Evolutionary conservation across 1,140 invertebrate species (phyloP).

Genomic region (Ceratina calcarata): DNA sequence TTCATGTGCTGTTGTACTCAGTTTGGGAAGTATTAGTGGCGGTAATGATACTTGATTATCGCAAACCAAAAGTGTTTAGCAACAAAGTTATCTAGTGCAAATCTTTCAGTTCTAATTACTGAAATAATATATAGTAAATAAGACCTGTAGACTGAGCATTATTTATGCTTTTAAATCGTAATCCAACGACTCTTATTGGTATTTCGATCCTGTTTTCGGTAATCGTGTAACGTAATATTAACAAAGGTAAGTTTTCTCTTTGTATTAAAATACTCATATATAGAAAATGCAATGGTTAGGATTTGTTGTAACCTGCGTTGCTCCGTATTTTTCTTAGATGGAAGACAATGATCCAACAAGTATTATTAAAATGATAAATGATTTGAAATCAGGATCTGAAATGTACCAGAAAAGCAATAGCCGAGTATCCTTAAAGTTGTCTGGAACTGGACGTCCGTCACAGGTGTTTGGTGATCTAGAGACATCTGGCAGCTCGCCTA

Average conservation of each 20-base stretch:
- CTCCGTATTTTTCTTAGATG: conserved; percentile 61
- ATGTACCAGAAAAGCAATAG: conserved; percentile 52
- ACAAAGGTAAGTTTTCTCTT: conserved; percentile 2
- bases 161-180: not conserved
- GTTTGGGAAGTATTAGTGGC: too few relatives aligned
- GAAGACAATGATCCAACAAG: conserved; percentile 66
- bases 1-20: too few relatives aligned
- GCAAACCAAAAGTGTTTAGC: not conserved
- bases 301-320: not conserved
- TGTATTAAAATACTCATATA: too few relatives aligned
- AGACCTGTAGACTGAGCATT: not conserved
- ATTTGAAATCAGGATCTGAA: conserved; percentile 61
- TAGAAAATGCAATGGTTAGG: too few relatives aligned
- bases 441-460: conserved; percentile 39
- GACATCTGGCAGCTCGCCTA: conserved; percentile 44
- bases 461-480: conserved; percentile 25
- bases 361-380: conserved; percentile 69
- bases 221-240: not conserved
- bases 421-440: conserved; percentile 38
- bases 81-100: too few relatives aligned
- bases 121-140: not conserved
- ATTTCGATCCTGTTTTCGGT: not conserved
- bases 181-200: not conserved
- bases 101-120: not conserved
- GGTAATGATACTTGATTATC: not conserved